Base-by-base conservation (phyloP, 1,140 invertebrate genomes). In the Drosophila micromelanica region DNA sequence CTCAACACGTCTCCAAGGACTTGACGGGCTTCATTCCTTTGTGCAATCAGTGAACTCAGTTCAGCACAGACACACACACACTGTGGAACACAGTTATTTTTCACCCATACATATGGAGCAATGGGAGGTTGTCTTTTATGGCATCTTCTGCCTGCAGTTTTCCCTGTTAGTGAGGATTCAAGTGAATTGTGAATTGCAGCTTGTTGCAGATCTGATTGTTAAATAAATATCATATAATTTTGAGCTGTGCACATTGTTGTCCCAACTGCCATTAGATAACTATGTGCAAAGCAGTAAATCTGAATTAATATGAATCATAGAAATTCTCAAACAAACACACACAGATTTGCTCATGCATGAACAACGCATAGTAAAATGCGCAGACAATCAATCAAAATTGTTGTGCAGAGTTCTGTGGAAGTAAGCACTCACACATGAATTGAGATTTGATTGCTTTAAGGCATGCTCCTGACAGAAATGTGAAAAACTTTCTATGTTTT, bases 1-100 rank as follows among this genome's bases (percentile, higher is more conserved):
- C 57, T 86, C 78, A 76, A 73, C 82, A 87, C 82, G 84, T 82
- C 82, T 82, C 82, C 82, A 87, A 89, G 82, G 84, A 89, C 63
- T 84, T 82, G 84, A 78, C 78, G 72, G 67, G 84, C 79, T 76
- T 70, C 46, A 5, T 57, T 69, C 68, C 82, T 87, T 87, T 87
- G 82, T 89, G 72, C 82, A 87, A 87, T 87, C 82, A 87, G 62
- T 49, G 73, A 63, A 70, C 57, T 60, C 63, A 63, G 20, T 23
- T 23, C 20, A 3, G 20, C 23, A 49, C 52, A 32, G 51, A 42
- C 55, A 46, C 7, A 30, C 35, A 46, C 23, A 46, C 7, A 30
- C 35, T 40, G 15, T 27, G 23, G 23, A 27, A 40, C 20, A 54
- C 15, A 55, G 15, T 13, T 3, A 38, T 15, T 40, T 0, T 0